phyloP scores from a whole-genome alignment of 2,797 vertebrate species.

The Yasuhikotakia modesta region DNA sequence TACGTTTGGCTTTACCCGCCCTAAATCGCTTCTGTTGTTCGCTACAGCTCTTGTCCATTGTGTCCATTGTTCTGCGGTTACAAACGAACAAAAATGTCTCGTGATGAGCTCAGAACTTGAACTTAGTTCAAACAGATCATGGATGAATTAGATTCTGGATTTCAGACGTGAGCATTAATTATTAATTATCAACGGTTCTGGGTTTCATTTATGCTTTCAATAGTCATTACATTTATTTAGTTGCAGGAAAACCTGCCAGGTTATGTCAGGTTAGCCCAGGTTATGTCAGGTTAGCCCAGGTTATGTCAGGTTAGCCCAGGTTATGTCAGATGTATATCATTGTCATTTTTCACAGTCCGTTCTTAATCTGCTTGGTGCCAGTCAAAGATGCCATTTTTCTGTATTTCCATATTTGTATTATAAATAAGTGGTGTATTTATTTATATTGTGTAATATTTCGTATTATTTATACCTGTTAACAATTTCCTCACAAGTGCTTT shows the following conservation, averaged over 20 bases:
- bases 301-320: too few relatives aligned
- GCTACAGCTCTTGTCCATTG: not conserved
- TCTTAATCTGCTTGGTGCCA: slow-evolving; percentile 31
- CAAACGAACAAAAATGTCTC: slow-evolving; percentile 17
- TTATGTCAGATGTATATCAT: not conserved
- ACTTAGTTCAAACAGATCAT: not conserved
- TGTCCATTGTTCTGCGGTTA: not conserved
- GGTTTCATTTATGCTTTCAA: not conserved
- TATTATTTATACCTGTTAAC: slow-evolving; percentile 75
- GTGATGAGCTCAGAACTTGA: slow-evolving; percentile 6
- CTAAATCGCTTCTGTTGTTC: slow-evolving; percentile 16
- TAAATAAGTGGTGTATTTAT: slow-evolving; percentile 75
- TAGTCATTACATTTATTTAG: not conserved
- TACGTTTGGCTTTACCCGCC: not conserved
- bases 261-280: not conserved
- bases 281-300: slow-evolving; percentile 8
- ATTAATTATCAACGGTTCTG: not conserved
- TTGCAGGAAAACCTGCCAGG: not conserved
- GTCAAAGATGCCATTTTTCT: slow-evolving; percentile 53
- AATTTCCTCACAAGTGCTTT: slow-evolving; percentile 35
- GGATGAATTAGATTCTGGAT: not conserved
- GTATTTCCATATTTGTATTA: slow-evolving; percentile 74
- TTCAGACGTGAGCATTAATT: not conserved
- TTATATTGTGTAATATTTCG: slow-evolving; percentile 67
- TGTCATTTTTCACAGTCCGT: slow-evolving; percentile 48